A percentile compares a stretch with the other conserved stretches of the same genome.
These are phyloP conservation scores for Enteromius paludinosus DNA, from an alignment of 2,797 vertebrate genomes.

Conservation along the genomic window DNA sequence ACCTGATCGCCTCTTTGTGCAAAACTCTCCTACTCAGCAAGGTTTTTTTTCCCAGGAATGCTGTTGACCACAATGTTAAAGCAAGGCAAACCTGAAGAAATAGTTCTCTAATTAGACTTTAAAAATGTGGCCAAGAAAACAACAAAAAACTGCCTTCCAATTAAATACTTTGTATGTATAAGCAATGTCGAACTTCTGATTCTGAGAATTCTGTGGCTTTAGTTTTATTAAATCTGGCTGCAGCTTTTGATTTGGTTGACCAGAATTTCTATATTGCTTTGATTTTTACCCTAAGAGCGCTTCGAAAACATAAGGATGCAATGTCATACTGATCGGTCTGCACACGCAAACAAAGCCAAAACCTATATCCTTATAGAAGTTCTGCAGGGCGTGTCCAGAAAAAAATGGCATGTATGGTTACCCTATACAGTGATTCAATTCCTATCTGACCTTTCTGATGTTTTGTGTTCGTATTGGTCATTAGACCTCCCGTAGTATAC, in stretches of 20 bases:
- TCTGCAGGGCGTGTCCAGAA: no score
- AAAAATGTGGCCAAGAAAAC: neutral
- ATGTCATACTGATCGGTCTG: no score
- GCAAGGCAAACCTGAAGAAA: constrained; percentile 5
- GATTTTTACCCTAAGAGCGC: no score
- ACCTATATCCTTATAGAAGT: no score
- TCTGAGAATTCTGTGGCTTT: no score
- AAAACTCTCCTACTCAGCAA: constrained; percentile 29
- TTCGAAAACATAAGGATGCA: no score
- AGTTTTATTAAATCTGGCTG: no score
- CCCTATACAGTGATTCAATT: neutral
- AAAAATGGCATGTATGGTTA: no score
- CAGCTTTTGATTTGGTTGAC: no score
- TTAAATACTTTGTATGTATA: neutral
- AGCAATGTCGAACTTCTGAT: neutral
- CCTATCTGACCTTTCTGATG: neutral
- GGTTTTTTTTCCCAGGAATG: neutral
- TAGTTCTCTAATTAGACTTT: neutral
- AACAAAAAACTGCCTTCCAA: neutral
- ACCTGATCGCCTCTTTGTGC: constrained; percentile 31
- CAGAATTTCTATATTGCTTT: no score
- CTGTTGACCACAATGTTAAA: constrained; percentile 1
- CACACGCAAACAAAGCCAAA: no score
- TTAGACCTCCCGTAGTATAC: no score
- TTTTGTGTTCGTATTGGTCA: neutral